Base-by-base conservation (phyloP, 2,113 vertebrate species). In the Passer montanus region DNA sequence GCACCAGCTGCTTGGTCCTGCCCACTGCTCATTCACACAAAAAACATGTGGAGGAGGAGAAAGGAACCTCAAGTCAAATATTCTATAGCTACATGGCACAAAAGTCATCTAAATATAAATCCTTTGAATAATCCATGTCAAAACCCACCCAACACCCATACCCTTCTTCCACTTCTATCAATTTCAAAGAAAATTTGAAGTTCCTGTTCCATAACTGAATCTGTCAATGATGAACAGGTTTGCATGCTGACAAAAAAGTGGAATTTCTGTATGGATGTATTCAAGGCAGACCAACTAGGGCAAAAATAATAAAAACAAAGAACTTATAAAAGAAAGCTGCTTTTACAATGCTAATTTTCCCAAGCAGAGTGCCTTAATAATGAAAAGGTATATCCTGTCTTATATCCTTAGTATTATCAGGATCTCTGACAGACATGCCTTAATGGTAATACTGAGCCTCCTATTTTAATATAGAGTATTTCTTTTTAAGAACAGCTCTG, bases 301-400 rank as follows among this genome's bases (percentile, higher is more conserved):
- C 39, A 90, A 92, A 92, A 94, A 63, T 47, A 92, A 67, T 68
- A 79, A 89, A 96, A 35, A 8, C 19, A 66, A 50, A 56, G 22
- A 72, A 60, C 55, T 95, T 60, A 37, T 9, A 47, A 62, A 68
- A 62, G 46, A 47, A 90, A 77, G 27, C n/a, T 56, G 49, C 33
- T 44, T 77, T 89, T 67, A 85, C 31, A 55, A 56, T 17, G 62
- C 44, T 74, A 43, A 37, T 58, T 85, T 90, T 76, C 62, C 64
- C 87, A 60, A 92, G 70, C 41, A 66, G 31, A 63, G 28, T 41
- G 15, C 30, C 49, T 87, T 75, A 47, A 52, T 59, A 74, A 22
- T 11, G 39, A 22, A 77, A 86, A 84, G 11, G 5, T 28, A 37
- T 64, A 76, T 58, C 24, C 43, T 49, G 44, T 66, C 62, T 85